These are phyloP conservation scores for Myzus persicae DNA, from an alignment of 1,140 invertebrate species.

Conservation along the genomic window DNA sequence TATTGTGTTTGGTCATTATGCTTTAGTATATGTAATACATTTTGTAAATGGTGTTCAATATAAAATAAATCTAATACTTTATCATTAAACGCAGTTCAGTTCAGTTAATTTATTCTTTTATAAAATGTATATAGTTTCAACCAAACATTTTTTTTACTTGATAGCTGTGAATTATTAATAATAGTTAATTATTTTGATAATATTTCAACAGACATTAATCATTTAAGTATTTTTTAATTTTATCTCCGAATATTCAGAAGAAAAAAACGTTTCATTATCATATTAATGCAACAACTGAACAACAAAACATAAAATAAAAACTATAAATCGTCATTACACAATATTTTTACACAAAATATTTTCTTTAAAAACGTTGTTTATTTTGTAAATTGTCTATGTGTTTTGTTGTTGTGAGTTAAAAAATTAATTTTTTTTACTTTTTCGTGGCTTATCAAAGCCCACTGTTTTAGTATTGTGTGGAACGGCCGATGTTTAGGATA, in stretches of 20 bases:
- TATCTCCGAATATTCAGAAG: not conserved
- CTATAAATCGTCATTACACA: not conserved
- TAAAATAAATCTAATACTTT: not conserved
- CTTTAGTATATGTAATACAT: not conserved
- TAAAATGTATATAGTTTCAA: not conserved
- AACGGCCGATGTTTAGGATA: not conserved
- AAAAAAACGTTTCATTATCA: not conserved
- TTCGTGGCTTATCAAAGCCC: not conserved
- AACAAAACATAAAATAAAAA: not conserved
- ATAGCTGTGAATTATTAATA: not conserved
- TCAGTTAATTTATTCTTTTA: not conserved
- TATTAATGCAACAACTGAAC: slow-evolving; percentile 5
- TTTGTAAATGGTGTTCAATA: not conserved
- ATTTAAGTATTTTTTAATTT: not conserved
- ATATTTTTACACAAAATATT: not conserved
- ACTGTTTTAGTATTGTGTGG: not conserved
- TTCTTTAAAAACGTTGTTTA: not conserved
- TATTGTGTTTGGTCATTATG: not conserved
- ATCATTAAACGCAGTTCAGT: not conserved
- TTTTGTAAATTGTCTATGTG: not conserved
- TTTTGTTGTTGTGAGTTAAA: not conserved
- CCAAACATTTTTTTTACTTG: not conserved
- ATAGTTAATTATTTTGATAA: not conserved
- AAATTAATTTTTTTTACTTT: not conserved
- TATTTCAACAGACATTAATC: not conserved